A percentile compares a stretch with the other conserved stretches of the same genome.
phyloP scores from a whole-genome alignment of 2,888 invertebrate species.

The Cephus sareptanus region DNA sequence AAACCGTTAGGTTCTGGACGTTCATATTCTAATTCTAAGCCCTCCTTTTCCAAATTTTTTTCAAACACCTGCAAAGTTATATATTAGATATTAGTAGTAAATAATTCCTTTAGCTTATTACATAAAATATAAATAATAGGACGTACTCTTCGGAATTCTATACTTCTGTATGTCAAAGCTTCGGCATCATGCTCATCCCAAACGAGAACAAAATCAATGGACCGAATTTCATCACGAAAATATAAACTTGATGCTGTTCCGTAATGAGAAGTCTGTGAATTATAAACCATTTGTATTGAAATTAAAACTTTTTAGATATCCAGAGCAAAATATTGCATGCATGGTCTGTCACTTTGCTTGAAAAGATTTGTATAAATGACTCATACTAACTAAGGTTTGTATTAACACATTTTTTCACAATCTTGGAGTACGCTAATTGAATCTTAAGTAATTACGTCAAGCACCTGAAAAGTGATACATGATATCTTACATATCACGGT shows the following conservation, averaged over 20 bases:
- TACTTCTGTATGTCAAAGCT: slow-evolving; percentile 58
- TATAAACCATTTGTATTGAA: background rate
- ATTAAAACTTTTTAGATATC: background rate
- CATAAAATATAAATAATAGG: background rate
- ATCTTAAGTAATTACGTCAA: background rate
- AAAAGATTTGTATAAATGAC: background rate
- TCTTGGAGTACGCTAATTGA: background rate
- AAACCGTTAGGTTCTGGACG: slow-evolving; percentile 75
- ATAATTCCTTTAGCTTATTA: background rate
- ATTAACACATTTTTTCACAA: background rate
- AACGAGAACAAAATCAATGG: slow-evolving; percentile 83
- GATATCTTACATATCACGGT: background rate
- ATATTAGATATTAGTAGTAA: background rate
- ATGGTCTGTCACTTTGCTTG: background rate
- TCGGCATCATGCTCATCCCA: slow-evolving; percentile 75
- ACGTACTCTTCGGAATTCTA: slow-evolving; percentile 48
- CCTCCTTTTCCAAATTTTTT: slow-evolving; percentile 78
- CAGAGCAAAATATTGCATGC: background rate
- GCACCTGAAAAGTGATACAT: background rate
- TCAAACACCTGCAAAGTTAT: slow-evolving; percentile 71
- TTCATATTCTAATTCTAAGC: slow-evolving; percentile 79
- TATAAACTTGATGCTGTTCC: slow-evolving; percentile 63
- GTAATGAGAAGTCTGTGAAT: slow-evolving; percentile 36
- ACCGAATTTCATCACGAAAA: slow-evolving; percentile 77
- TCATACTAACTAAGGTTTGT: background rate